phyloP scores from a whole-genome alignment of 2,888 invertebrate species.

The Troides helena region DNA sequence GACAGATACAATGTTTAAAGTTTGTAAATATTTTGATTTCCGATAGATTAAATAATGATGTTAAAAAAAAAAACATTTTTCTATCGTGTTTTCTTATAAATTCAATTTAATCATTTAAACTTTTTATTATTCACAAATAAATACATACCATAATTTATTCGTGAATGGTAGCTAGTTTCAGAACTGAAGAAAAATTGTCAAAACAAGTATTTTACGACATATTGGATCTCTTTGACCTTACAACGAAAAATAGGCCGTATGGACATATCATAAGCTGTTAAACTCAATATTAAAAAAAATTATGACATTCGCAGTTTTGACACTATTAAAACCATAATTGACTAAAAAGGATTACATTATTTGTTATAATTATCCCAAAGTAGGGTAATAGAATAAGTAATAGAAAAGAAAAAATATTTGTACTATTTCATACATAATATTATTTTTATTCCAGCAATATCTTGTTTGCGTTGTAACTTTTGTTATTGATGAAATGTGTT shows the following conservation, averaged over 20 bases:
- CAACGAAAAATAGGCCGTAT: too few relatives aligned
- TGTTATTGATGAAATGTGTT: constrained; percentile 10
- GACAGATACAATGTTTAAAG: background rate
- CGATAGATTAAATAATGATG: background rate
- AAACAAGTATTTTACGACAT: background rate
- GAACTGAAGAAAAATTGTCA: background rate
- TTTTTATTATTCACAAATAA: background rate
- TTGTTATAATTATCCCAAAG: too few relatives aligned
- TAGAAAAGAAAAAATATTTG: too few relatives aligned
- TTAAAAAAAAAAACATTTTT: background rate
- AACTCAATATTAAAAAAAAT: background rate
- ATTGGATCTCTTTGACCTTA: background rate
- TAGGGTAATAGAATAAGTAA: too few relatives aligned
- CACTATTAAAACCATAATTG: background rate
- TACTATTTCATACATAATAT: too few relatives aligned
- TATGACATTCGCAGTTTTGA: background rate
- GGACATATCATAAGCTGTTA: too few relatives aligned
- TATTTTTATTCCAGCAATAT: too few relatives aligned
- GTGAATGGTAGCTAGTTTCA: background rate
- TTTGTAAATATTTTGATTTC: background rate
- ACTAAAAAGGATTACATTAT: too few relatives aligned
- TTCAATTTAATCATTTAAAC: background rate
- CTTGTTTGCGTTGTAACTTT: background rate
- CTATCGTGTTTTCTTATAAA: background rate
- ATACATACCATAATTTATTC: background rate